Percentiles rank a stretch among this genome's conserved stretches.
These are phyloP conservation scores for Mareca penelope DNA, from an alignment of 2,797 vertebrate species.

Conservation along the genomic window DNA sequence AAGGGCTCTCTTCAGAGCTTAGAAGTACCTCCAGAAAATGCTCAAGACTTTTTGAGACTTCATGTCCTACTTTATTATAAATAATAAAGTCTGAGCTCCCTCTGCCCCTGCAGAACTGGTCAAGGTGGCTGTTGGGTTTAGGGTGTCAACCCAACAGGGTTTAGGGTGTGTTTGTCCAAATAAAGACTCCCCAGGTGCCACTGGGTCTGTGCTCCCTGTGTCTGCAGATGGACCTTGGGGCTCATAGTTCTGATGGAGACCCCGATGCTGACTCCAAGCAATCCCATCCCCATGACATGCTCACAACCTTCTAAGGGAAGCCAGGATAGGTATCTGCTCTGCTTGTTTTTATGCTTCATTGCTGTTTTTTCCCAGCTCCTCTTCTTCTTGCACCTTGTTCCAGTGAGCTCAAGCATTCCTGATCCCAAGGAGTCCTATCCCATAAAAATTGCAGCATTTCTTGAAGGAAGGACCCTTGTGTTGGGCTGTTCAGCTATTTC, in stretches of 20 bases:
- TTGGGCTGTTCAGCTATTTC: neutral
- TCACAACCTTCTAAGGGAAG: neutral
- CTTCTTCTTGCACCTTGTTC: neutral
- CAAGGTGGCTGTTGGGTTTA: neutral
- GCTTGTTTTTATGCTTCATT: neutral
- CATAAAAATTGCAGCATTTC: neutral
- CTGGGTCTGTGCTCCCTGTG: neutral
- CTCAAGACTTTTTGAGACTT: neutral
- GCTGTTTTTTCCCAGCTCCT: neutral
- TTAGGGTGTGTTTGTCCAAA: neutral
- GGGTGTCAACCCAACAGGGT: too few relatives aligned
- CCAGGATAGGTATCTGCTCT: rapidly evolving
- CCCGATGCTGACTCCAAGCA: neutral
- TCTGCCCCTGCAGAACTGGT: neutral
- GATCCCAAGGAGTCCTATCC: neutral
- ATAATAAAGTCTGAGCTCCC: neutral
- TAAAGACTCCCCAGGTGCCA: neutral
- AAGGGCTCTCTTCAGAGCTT: neutral
- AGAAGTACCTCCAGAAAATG: neutral
- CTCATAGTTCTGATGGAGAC: neutral
- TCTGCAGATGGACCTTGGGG: neutral
- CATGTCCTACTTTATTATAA: neutral
- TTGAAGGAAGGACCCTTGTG: neutral
- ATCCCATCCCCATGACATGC: neutral
- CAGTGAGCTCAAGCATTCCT: neutral